Percentiles rank a stretch among this genome's conserved stretches.
phyloP scores from a whole-genome alignment of 2,888 invertebrate species.

The Bedellia somnulentella region DNA sequence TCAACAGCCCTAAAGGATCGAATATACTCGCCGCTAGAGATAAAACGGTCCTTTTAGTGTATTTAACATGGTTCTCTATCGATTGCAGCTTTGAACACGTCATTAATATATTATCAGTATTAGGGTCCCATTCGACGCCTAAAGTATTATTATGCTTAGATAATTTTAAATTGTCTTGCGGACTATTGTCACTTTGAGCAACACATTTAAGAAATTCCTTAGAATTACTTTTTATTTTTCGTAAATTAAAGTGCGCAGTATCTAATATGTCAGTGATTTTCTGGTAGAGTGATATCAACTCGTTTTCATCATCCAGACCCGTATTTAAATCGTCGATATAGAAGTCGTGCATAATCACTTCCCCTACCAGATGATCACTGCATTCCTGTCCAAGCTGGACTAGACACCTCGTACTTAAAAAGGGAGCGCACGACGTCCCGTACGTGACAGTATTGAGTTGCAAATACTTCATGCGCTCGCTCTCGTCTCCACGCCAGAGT shows the following conservation, averaged over 20 bases:
- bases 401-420: conserved; percentile 9
- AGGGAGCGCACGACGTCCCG: conserved; percentile 8
- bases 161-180: too few relatives aligned
- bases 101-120: too few relatives aligned
- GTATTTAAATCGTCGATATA: not conserved
- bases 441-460: conserved; percentile 9
- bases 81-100: too few relatives aligned
- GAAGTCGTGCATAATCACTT: not conserved
- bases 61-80: too few relatives aligned
- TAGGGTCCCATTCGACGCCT: too few relatives aligned
- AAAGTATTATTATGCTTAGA: too few relatives aligned
- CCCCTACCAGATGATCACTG: not conserved
- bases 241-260: conserved; percentile 5
- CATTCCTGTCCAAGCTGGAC: conserved; percentile 7
- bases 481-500: conserved; percentile 14
- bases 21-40: too few relatives aligned
- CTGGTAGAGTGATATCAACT: not conserved
- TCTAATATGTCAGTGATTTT: conserved; percentile 1
- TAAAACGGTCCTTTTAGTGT: too few relatives aligned
- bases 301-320: not conserved
- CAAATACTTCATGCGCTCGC: conserved; percentile 6
- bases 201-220: too few relatives aligned
- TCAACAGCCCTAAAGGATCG: too few relatives aligned
- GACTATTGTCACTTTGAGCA: too few relatives aligned
- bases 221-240: too few relatives aligned